These are phyloP conservation scores for Tetraneura akinire DNA, from an alignment of 1,140 invertebrate genomes.

Conservation along the genomic window DNA sequence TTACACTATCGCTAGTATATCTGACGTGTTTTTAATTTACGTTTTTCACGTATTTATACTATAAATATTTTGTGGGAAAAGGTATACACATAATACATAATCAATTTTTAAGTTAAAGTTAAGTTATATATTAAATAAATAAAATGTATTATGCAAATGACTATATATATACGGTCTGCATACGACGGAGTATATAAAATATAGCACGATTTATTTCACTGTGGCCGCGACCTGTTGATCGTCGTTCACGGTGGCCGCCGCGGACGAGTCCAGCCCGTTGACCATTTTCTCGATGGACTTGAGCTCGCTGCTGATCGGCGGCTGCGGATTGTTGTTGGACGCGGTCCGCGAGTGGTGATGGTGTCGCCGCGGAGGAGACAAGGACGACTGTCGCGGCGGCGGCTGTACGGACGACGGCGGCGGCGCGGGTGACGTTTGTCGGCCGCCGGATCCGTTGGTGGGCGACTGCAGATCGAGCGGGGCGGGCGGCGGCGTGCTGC, in stretches of 20 bases:
- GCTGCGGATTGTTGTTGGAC: constrained; percentile 58
- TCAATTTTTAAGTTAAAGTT: too few relatives aligned
- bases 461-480: constrained; percentile 52
- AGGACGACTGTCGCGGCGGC: not conserved
- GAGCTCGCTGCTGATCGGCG: constrained; percentile 67
- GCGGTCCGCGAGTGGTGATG: constrained; percentile 62
- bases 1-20: too few relatives aligned
- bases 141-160: too few relatives aligned
- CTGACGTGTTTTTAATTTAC: too few relatives aligned
- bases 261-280: constrained; percentile 75
- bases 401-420: not conserved
- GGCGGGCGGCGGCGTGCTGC: constrained; percentile 48
- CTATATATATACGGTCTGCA: too few relatives aligned
- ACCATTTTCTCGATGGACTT: constrained; percentile 97
- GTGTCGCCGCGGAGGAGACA: not conserved
- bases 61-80: too few relatives aligned
- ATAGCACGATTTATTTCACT: constrained; percentile 23
- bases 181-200: too few relatives aligned
- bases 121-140: too few relatives aligned
- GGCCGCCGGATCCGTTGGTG: constrained; percentile 39
- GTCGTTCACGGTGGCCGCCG: constrained; percentile 61
- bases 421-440: constrained; percentile 38
- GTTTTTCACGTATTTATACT: too few relatives aligned
- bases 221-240: not conserved
- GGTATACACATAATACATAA: too few relatives aligned